A percentile compares a stretch with the other conserved stretches of the same genome.
These are phyloP conservation scores for Alligator mississippiensis DNA, from an alignment of 2,113 vertebrate genomes.

Conservation along the genomic window DNA sequence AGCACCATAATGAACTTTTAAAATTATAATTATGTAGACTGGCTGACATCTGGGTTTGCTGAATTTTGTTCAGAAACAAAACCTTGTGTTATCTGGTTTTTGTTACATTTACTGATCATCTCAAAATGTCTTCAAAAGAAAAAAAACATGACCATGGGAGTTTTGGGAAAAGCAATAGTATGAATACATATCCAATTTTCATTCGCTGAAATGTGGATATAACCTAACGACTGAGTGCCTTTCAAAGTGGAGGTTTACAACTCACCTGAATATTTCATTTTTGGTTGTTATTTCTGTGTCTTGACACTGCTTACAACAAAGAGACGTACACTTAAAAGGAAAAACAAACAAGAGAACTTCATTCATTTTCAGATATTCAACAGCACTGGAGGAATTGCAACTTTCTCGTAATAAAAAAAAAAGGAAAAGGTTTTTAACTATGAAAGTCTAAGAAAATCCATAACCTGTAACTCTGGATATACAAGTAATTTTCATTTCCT, in stretches of 20 bases:
- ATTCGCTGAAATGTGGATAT: neutral
- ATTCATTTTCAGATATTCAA: neutral
- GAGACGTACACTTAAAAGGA: conserved; percentile 89
- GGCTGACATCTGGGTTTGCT: neutral
- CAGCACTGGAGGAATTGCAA: neutral
- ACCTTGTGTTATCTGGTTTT: neutral
- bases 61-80: neutral
- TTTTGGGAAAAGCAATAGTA: neutral
- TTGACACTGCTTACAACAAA: conserved; percentile 96
- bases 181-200: neutral
- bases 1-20: neutral
- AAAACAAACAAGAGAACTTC: neutral
- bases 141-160: neutral
- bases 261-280: conserved; percentile 99
- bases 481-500: conserved; percentile 19
- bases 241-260: neutral
- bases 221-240: neutral
- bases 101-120: neutral
- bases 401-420: neutral
- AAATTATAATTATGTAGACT: neutral
- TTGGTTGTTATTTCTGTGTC: conserved; percentile 98
- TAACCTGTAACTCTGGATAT: neutral
- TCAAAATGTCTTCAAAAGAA: neutral
- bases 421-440: neutral
- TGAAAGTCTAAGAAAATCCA: neutral